phyloP scores from a whole-genome alignment of 2,888 invertebrate species.

The Xestia c-nigrum region DNA sequence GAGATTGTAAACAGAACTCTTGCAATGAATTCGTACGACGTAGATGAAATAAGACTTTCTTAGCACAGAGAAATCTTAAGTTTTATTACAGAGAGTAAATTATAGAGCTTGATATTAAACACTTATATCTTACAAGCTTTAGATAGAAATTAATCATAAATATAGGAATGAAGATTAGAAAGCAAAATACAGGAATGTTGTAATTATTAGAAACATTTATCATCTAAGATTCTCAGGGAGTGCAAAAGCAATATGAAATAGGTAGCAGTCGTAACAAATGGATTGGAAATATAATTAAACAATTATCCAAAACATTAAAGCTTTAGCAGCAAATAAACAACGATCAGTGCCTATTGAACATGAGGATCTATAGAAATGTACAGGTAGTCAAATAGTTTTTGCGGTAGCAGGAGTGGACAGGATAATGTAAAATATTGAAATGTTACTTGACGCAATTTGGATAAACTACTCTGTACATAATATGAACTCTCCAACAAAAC shows the following conservation, averaged over 20 bases:
- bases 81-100: slow-evolving; percentile 19
- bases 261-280: slow-evolving; percentile 8
- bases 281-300: slow-evolving; percentile 9
- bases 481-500: slow-evolving; percentile 20
- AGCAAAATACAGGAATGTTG: neutral
- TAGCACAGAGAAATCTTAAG: slow-evolving; percentile 20
- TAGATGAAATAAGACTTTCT: neutral
- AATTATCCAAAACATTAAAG: slow-evolving; percentile 16
- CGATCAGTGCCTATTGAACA: neutral
- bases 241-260: slow-evolving; percentile 8
- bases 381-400: neutral
- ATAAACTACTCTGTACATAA: slow-evolving; percentile 12
- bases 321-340: slow-evolving; percentile 4
- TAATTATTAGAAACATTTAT: slow-evolving; percentile 9
- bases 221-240: slow-evolving; percentile 1
- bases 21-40: neutral
- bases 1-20: slow-evolving; percentile 7
- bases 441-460: neutral
- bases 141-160: neutral
- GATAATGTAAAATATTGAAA: neutral
- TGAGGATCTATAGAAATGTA: neutral
- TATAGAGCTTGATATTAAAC: neutral
- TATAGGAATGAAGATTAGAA: slow-evolving; percentile 2
- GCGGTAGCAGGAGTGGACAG: neutral
- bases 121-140: neutral